A percentile compares a stretch with the other conserved stretches of the same genome.
phyloP scores from a whole-genome alignment of 2,888 invertebrate species.

The Sipha maydis region DNA sequence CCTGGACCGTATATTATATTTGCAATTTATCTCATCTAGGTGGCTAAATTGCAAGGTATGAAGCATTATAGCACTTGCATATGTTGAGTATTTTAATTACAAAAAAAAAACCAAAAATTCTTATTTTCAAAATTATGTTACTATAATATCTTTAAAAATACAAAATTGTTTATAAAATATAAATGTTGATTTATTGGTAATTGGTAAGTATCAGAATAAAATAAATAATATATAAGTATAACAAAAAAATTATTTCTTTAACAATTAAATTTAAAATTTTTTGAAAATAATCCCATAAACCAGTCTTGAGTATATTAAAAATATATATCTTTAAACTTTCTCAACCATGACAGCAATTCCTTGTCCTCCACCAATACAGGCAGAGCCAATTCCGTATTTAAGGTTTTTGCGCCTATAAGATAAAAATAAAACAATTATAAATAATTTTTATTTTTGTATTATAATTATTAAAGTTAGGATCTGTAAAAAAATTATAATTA shows the following conservation, averaged over 20 bases:
- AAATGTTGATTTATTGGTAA: neutral
- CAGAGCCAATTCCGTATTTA: conserved; percentile 91
- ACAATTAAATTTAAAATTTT: neutral
- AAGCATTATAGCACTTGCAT: neutral
- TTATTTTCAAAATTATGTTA: no score
- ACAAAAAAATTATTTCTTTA: conserved; percentile 65
- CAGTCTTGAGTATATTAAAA: conserved; percentile 23
- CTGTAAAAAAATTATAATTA: no score
- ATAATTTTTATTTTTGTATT: no score
- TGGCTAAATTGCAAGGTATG: neutral
- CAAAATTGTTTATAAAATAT: conserved; percentile 29
- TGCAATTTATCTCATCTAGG: neutral
- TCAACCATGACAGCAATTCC: conserved; percentile 95
- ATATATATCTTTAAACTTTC: conserved; percentile 64
- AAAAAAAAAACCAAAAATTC: no score
- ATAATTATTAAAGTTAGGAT: no score
- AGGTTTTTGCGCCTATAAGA: conserved; percentile 80
- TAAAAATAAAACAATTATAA: conserved; percentile 46
- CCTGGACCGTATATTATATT: neutral
- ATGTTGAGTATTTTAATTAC: no score
- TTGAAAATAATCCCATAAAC: conserved; percentile 33
- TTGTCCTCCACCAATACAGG: conserved; percentile 98
- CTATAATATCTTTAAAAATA: conserved; percentile 7
- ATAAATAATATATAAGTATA: conserved; percentile 10
- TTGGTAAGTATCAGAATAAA: neutral